Evolutionary conservation across 1,140 invertebrate species (phyloP), one percentile per base, ranked within the genome.

Genomic region (Drosophila kurseongensis): DNA sequence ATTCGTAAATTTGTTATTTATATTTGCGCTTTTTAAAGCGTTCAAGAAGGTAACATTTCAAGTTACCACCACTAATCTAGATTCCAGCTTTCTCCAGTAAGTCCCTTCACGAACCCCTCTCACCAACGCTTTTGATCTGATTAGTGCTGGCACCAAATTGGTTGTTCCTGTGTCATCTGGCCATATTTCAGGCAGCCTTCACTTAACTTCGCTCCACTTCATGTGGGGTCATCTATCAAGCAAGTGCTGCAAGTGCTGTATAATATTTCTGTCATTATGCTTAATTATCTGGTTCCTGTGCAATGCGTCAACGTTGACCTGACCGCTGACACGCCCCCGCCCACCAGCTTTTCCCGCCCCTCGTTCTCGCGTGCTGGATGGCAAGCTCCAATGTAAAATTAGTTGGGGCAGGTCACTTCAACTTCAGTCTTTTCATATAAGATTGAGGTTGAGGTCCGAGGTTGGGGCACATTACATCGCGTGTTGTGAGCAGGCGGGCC

Each of bases 251-350:
- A 83, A 89, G 84, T 89, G 73, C 78, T 86, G 65, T 88, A 88
- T 78, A 72, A 72, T 72, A 72, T 88, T 88, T 86, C 79, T 91
- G 90, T 91, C 90, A 91, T 90, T 84, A 84, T 91, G 90, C 75
- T 91, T 91, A 91, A 91, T 91, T 91, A 91, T 90, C 83, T 71
- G 72, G 65, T 88, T 91, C 90, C 90, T 78, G 90, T 29, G 77
- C 69, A 78, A 91, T 91, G 83, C 90, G 80, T 91, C 90, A 91
- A 91, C 76, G 45, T 80, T 67, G 69, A 59, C 71, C 38, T 59
- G 63, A 75, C 57, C 55, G 47, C 60, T 51, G 60, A 75, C 69
- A 75, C 71, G 41, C 27, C 55, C 50, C 13, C 7, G 5, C 6
- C 58, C 42, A 45, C 16, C 13, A n/a, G 29, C 5, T 8, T 5